Evolutionary conservation across 2,888 invertebrate genomes (phyloP), one percentile per base, ranked within the genome.

Genomic region (Carpatolechia fugitivella): DNA sequence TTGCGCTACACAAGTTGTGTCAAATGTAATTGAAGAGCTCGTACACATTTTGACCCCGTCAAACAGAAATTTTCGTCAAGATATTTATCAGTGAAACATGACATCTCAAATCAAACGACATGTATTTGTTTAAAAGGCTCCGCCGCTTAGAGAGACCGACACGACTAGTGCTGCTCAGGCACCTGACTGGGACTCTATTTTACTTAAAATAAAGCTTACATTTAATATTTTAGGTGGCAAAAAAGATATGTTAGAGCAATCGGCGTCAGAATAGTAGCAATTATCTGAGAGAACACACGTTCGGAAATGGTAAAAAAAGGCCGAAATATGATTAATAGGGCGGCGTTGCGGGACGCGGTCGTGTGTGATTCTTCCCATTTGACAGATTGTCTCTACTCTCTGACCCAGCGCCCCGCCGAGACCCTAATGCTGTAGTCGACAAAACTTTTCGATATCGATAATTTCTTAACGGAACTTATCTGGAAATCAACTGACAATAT

Each of bases 331-430:
- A 90, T 90, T 88, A 87, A 90, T 90, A 88, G 86, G 85, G 70
- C 80, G 75, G 79, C 80, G 81, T 77, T 72, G 73, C 70, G 74
- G 75, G 84, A 74, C 76, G 69, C 70, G 70, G 68, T 74, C 76
- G 83, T 83, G 81, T 88, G 88, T 88, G 89, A 89, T 89, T 87
- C 87, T 83, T 82, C 82, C 79, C 78, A 75, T 85, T 84, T 90
- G 90, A 90, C 90, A 89, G 89, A 90, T 90, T 89, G 90, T 89
- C 89, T 86, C 88, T 81, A 73, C 83, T 85, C 81, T 82, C 78
- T 86, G 86, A 85, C 87, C 87, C 74, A 82, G 86, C 86, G 74
- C 86, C 89, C 89, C 85, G 85, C 70, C 70, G 89, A 71, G 89
- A 76, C 77, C 70, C 72, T 85, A 80, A 85, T 85, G 85, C 82